Base-by-base conservation (phyloP, 2,888 invertebrate species). In the Vanessa cardui region DNA sequence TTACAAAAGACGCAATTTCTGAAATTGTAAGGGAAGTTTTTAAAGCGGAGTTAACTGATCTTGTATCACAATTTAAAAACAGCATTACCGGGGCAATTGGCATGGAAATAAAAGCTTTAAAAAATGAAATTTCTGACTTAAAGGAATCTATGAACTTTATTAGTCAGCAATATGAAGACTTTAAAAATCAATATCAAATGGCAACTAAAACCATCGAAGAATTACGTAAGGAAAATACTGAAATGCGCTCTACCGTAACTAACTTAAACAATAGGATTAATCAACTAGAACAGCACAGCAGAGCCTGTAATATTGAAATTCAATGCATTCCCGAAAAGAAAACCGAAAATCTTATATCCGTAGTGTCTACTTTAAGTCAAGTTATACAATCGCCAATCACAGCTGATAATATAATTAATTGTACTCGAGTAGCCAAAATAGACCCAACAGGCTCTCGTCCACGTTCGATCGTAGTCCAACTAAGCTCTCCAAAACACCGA, bases 21-120 rank as follows among this genome's bases (percentile, higher is more conserved):
- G 47, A 47, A 47, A 47, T 47, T 47, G 47, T 47, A 47, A 47
- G 47, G n/a, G 47, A 47, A 47, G 47, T 47, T 47, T 47, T 47
- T 47, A 47, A 47, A 47, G 6, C 7, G 18, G 47, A 47, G 18
- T n/a, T 47, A 47, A 18, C 47, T 18, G 47, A 47, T 47, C 47
- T 47, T 47, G 47, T 47, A 47, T 47, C 47, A 6, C 47, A 47
- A 18, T 47, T 47, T n/a, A 47, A 47, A 47, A 47, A 18, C 47
- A 47, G 47, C 47, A 47, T 47, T 18, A 47, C 47, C 18, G 47
- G 47, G 47, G 47, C n/a, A 16, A 47, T 47, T 47, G 47, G 47
- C 47, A 47, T n/a, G 47, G 47, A 47, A 47, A 47, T 47, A 47
- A 47, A 47, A 47, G 5, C 47, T n/a, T 47, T 47, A 47, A 47